Evolutionary conservation across 2,888 invertebrate genomes (phyloP), one percentile per base, ranked within the genome.

Genomic region (Lithodes maja): DNA sequence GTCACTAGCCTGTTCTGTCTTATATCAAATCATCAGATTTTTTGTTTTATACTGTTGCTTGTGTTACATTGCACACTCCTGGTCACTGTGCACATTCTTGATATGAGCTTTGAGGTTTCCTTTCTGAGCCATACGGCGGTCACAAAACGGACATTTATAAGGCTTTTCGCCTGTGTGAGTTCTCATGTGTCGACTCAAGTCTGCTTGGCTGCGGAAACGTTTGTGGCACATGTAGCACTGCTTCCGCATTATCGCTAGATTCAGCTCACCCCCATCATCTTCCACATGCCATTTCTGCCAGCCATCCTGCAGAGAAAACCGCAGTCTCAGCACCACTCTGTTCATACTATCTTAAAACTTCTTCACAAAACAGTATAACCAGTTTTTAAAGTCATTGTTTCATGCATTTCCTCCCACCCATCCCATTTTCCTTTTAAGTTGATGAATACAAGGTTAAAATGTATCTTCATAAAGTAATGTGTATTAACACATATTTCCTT

Each of bases 141-240:
- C 81, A 69, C 87, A 87, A 77, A 82, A 87, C 2, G 90, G 82
- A 52, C 90, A 90, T 53, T 71, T 75, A 82, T 80, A 90, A 33
- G 90, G 90, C 77, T 87, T 90, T 86, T 90, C 87, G 52, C 90
- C 90, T 17, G 90, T 90, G 87, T 90, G 90, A 78, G 90, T 90
- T 61, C 90, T 74, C 85, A 85, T 54, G 55, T 90, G 90, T 15
- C 87, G 87, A 85, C 84, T 75, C 84, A 91, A 82, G 69, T 91
- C 91, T 54, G 87, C 86, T 80, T 91, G 89, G 78, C 89, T 87
- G 68, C 89, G 89, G 85, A 91, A 91, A 78, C 68, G 69, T 87
- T 91, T 91, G 61, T 75, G 74, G 74, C 91, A 91, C 74, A 87
- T 54, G 84, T 52, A 68, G 87, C 90, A 90, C 83, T 75, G 84